Evolutionary conservation across 1,140 invertebrate genomes (phyloP).

Genomic region (Ladona fulva): DNA sequence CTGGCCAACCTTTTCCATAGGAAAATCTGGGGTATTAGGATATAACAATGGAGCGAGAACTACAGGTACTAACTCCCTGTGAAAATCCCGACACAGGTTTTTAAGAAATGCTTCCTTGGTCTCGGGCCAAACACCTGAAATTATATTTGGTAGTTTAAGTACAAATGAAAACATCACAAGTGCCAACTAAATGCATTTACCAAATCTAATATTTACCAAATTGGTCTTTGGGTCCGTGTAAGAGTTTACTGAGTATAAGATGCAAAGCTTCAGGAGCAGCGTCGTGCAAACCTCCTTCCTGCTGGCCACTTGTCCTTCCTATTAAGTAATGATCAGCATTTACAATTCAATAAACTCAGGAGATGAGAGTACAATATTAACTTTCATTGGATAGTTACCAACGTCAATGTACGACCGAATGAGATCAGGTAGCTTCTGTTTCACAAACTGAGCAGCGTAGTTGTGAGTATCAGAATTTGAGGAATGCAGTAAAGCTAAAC

Average conservation of each 20-base stretch:
- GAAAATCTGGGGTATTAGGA: slow-evolving; percentile 61
- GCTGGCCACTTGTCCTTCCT: slow-evolving; percentile 49
- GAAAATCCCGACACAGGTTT: slow-evolving; percentile 75
- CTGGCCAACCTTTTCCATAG: slow-evolving; percentile 46
- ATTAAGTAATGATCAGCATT: background rate
- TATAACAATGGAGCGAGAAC: slow-evolving; percentile 80
- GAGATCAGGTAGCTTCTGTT: slow-evolving; percentile 72
- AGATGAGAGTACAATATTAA: background rate
- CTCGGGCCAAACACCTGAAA: slow-evolving; percentile 53
- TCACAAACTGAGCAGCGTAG: slow-evolving; percentile 66
- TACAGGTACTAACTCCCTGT: slow-evolving; percentile 74
- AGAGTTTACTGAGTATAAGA: slow-evolving; percentile 58
- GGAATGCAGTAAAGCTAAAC: slow-evolving; percentile 71
- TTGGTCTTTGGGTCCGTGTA: slow-evolving; percentile 40
- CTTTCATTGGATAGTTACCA: slow-evolving; percentile 34
- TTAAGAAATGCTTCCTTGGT: slow-evolving; percentile 71
- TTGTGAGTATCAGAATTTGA: slow-evolving; percentile 60
- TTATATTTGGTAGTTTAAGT: slow-evolving; percentile 23
- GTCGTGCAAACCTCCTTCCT: slow-evolving; percentile 77
- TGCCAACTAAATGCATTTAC: background rate
- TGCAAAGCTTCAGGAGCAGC: slow-evolving; percentile 80
- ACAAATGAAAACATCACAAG: background rate
- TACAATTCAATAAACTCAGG: background rate
- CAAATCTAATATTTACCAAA: slow-evolving; percentile 33
- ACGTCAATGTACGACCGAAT: slow-evolving; percentile 75